Base-by-base conservation (phyloP, 2,113 vertebrate species). In the human (Homo sapiens) region DNA sequence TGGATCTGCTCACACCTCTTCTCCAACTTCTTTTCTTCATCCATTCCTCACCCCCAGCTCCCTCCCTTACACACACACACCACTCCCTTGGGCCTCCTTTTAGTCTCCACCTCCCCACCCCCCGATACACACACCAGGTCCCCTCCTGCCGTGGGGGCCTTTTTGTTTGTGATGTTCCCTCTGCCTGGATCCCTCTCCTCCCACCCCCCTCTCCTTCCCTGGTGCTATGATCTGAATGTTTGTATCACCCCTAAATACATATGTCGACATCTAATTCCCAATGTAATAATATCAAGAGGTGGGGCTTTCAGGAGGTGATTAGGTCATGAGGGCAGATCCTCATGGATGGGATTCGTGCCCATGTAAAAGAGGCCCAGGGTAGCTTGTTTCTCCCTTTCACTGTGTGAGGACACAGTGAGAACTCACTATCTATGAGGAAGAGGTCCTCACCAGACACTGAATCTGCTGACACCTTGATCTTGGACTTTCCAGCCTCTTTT, bases 81-180 rank as follows among this genome's bases (percentile, higher is more conserved):
- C 22, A 93, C 6, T 30, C 2, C 50, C 38, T 2, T 0, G 1
- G 32, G 14, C 43, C 72, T 16, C 25, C 70, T 66, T 93, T 35
- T 59, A 52, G 55, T 35, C 59, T 9, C 1, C 5, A 14, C 45
- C 38, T 18, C 52, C 5, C 57, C 22, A 0, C 0, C 22, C 22
- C 57, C 8, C 57, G 16, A 25, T 9, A 25, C 32, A 10, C 32
- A 45, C 38, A 43, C 38, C 20, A 2, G 23, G 5, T 7, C 10
- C 43, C 38, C 20, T 66, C 32, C 75, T 22, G 11, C 52, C 43
- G n/a, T 0, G 1, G 66, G n/a, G 22, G 13, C 43, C 43, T 81
- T 64, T 43, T 6, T 4, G 1, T 52, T 32, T 1, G 0, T 32
- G 52, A 45, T 45, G 45, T 45, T 81, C n/a, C n/a, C 12, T 75